phyloP scores from a whole-genome alignment of 2,113 vertebrate genomes.

The Cisticola juncidis region DNA sequence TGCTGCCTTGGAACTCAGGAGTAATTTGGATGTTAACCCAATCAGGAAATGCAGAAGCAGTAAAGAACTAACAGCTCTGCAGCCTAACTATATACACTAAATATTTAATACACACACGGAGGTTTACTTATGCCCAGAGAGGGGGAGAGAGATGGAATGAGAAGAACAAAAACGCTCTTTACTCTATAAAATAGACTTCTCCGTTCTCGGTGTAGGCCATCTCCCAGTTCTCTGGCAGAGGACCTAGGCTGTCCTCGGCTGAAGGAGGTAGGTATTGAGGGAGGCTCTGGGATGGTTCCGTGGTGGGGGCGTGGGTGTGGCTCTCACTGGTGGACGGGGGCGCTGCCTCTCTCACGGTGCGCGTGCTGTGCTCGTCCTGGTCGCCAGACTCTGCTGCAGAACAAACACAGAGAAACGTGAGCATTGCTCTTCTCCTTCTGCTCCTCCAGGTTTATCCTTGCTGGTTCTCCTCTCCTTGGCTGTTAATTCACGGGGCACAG shows the following conservation, averaged over 20 bases:
- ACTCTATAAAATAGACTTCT: slow-evolving; percentile 99
- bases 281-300: slow-evolving; percentile 95
- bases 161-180: slow-evolving; percentile 66
- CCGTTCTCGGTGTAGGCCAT: slow-evolving; percentile 99
- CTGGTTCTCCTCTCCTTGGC: not conserved
- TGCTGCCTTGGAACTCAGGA: not conserved
- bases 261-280: slow-evolving; percentile 93
- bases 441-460: not conserved
- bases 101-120: not conserved
- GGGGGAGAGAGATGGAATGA: not conserved
- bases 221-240: slow-evolving; percentile 98
- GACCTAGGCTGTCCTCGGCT: slow-evolving; percentile 91
- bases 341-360: slow-evolving; percentile 71
- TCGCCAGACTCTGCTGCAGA: slow-evolving; percentile 90
- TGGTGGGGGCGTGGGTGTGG: slow-evolving; percentile 85
- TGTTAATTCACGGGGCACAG: not conserved
- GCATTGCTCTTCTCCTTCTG: not conserved
- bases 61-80: not conserved
- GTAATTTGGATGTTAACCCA: slow-evolving; percentile 16
- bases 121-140: not conserved
- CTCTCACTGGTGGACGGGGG: slow-evolving; percentile 69
- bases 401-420: not conserved
- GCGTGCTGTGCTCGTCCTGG: slow-evolving; percentile 84
- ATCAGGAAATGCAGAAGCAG: slow-evolving; percentile 26
- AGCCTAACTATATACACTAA: not conserved